Percentiles rank a stretch among this genome's conserved stretches.
These are phyloP conservation scores for Cataglyphis altisquamis DNA, from an alignment of 2,888 invertebrate species.

Conservation along the genomic window DNA sequence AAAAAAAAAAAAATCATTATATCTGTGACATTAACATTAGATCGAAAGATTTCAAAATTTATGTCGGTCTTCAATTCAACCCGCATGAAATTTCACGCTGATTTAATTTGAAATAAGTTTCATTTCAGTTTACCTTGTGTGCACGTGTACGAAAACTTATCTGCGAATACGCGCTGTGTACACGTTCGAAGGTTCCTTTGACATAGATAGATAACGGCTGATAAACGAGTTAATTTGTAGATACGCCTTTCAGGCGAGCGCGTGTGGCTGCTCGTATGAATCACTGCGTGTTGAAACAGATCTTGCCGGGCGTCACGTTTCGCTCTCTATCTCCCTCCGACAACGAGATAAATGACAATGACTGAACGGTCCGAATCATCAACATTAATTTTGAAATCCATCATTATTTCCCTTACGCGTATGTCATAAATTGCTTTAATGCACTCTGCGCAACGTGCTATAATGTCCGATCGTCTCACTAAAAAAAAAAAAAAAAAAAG, in stretches of 20 bases:
- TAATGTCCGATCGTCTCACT: not conserved
- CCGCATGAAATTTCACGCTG: not conserved
- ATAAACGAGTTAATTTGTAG: slow-evolving; percentile 54
- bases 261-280: slow-evolving; percentile 22
- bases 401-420: slow-evolving; percentile 48
- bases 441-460: slow-evolving; percentile 1
- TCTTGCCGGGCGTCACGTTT: slow-evolving; percentile 30
- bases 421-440: slow-evolving; percentile 39
- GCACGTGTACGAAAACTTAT: slow-evolving; percentile 9
- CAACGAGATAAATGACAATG: slow-evolving; percentile 44
- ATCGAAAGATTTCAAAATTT: not conserved
- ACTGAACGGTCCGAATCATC: slow-evolving; percentile 42
- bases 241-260: slow-evolving; percentile 38
- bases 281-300: slow-evolving; percentile 40
- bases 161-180: not conserved
- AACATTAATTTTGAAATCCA: slow-evolving; percentile 46
- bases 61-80: not conserved
- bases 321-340: not conserved
- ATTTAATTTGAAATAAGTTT: not conserved
- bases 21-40: not conserved
- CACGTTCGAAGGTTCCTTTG: slow-evolving; percentile 41
- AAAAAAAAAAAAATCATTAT: not conserved
- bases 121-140: slow-evolving; percentile 5
- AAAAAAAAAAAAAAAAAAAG: slow-evolving; percentile 14
- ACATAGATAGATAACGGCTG: slow-evolving; percentile 47